These are phyloP conservation scores for Charaxes varanes DNA, from an alignment of 1,140 invertebrate species.

Conservation along the genomic window DNA sequence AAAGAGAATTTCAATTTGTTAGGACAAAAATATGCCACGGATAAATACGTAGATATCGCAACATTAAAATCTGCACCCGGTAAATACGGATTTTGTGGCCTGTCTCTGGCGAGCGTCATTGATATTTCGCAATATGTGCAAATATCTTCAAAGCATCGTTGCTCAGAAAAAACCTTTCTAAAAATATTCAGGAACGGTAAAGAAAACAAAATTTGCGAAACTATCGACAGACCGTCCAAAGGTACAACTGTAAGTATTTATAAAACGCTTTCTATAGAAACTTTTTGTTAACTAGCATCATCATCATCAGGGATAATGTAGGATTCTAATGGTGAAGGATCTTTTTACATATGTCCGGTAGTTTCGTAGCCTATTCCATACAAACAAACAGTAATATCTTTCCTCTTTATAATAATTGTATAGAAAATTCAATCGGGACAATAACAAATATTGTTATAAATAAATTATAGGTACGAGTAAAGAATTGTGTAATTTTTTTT, in stretches of 20 bases:
- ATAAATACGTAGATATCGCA: constrained; percentile 74
- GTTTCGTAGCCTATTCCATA: too few relatives aligned
- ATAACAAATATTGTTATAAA: too few relatives aligned
- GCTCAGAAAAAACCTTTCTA: constrained; percentile 60
- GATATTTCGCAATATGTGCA: constrained; percentile 73
- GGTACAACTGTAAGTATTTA: constrained; percentile 78
- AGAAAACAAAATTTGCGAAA: constrained; percentile 34
- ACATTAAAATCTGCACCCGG: constrained; percentile 70
- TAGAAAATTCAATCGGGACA: too few relatives aligned
- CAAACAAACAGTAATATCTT: too few relatives aligned
- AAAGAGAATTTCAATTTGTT: constrained; percentile 70
- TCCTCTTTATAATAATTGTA: too few relatives aligned
- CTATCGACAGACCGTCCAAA: constrained; percentile 63
- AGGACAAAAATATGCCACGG: constrained; percentile 77
- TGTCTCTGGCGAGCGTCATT: constrained; percentile 78
- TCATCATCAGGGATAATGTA: too few relatives aligned
- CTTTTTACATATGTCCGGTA: too few relatives aligned
- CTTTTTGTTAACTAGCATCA: too few relatives aligned
- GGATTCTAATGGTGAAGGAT: too few relatives aligned
- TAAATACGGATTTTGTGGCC: constrained; percentile 78
- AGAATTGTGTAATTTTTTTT: too few relatives aligned
- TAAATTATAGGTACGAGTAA: too few relatives aligned
- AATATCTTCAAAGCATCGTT: constrained; percentile 70
- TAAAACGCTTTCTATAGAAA: too few relatives aligned
- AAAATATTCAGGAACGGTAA: constrained; percentile 53